Percentiles rank a stretch among this genome's conserved stretches.
These are phyloP conservation scores for Horisme vitalbata DNA, from an alignment of 2,888 invertebrate species.

Conservation along the genomic window DNA sequence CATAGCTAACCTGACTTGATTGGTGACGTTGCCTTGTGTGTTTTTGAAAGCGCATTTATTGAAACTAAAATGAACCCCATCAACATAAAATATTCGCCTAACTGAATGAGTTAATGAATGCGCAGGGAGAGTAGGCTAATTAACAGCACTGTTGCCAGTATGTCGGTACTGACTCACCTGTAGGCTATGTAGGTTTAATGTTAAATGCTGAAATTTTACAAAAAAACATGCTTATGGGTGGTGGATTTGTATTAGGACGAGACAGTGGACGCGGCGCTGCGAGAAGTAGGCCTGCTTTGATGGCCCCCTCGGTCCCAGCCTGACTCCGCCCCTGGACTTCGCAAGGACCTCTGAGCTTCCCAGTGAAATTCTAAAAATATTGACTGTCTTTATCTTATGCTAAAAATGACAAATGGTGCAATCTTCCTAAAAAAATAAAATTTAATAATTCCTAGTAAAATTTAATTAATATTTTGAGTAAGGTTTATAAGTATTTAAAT, in stretches of 20 bases:
- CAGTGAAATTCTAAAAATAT: slow-evolving; percentile 14
- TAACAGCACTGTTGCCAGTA: slow-evolving; percentile 3
- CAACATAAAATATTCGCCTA: not conserved
- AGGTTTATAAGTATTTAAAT: no score
- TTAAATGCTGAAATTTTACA: slow-evolving; percentile 16
- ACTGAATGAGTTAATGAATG: not conserved
- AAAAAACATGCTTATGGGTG: slow-evolving; percentile 45
- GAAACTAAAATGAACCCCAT: slow-evolving; percentile 9
- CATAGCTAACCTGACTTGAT: slow-evolving; percentile 13
- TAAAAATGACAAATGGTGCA: slow-evolving; percentile 15
- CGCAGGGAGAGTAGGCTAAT: not conserved
- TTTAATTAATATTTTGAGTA: no score
- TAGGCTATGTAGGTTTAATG: slow-evolving; percentile 6
- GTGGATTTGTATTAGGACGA: slow-evolving; percentile 86
- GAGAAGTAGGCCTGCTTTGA: slow-evolving; percentile 96
- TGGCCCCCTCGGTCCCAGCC: slow-evolving; percentile 23
- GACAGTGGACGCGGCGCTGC: slow-evolving; percentile 96
- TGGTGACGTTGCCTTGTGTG: slow-evolving; percentile 5
- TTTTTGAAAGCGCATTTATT: slow-evolving; percentile 2
- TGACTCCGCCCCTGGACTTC: slow-evolving; percentile 32
- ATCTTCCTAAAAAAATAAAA: not conserved
- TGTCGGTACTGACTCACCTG: not conserved
- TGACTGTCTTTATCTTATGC: slow-evolving; percentile 7
- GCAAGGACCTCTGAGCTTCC: slow-evolving; percentile 21
- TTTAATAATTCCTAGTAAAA: no score